Evolutionary conservation across 1,140 invertebrate genomes (phyloP).

Genomic region (Physella acuta): DNA sequence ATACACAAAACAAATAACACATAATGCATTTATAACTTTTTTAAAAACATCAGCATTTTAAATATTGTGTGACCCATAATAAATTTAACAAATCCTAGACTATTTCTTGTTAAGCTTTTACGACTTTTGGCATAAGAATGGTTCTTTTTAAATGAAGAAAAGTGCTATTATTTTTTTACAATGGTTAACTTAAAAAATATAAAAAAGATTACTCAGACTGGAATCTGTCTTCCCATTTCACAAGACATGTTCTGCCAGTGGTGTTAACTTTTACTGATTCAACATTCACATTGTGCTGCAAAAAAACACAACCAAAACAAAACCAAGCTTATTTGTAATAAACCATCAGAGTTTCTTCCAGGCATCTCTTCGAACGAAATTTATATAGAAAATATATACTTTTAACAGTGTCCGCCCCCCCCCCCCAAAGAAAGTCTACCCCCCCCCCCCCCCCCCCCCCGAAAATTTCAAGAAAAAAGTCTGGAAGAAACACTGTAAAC

Average conservation of each 20-base stretch:
- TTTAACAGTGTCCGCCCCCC: too few species aligned
- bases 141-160: not conserved
- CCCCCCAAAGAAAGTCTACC: too few species aligned
- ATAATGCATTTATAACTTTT: not conserved
- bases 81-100: not conserved
- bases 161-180: too few species aligned
- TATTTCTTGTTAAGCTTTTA: too few species aligned
- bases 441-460: too few species aligned
- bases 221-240: slow-evolving; percentile 15
- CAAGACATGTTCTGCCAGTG: not conserved
- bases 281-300: not conserved
- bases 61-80: not conserved
- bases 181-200: not conserved
- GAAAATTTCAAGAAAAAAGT: too few species aligned
- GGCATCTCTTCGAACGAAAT: too few species aligned
- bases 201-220: slow-evolving; percentile 10
- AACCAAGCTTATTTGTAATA: too few species aligned
- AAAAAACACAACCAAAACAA: too few species aligned
- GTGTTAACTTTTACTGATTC: slow-evolving; percentile 3
- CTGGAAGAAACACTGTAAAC: too few species aligned
- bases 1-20: not conserved
- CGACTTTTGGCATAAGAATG: not conserved
- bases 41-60: not conserved
- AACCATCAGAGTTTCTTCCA: too few species aligned
- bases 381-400: too few species aligned